Evolutionary conservation across 2,888 invertebrate genomes (phyloP).

Genomic region (Cantharis rustica): DNA sequence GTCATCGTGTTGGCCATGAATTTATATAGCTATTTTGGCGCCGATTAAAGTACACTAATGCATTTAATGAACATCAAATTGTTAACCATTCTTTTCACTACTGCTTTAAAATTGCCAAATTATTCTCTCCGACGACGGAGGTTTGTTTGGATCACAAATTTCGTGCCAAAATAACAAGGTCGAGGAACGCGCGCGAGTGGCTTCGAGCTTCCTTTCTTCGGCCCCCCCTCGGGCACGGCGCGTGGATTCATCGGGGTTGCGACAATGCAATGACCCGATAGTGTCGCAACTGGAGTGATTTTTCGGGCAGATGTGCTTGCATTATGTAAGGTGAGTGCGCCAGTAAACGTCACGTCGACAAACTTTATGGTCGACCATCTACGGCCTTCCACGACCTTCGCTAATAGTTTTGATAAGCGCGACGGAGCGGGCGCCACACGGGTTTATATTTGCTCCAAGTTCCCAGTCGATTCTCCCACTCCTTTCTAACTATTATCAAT

Average conservation of each 20-base stretch:
- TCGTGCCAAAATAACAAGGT: neutral
- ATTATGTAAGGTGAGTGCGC: slow-evolving; percentile 14
- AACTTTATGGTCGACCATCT: slow-evolving; percentile 40
- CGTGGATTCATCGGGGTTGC: neutral
- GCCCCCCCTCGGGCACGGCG: neutral
- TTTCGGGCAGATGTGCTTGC: neutral
- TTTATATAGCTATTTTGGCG: slow-evolving; percentile 33
- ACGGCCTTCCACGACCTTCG: slow-evolving; percentile 48
- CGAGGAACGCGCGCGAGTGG: neutral
- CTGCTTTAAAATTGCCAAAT: neutral
- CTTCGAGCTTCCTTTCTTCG: neutral
- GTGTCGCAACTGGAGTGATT: neutral
- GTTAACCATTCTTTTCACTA: neutral
- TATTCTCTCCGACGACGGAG: neutral
- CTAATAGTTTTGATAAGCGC: slow-evolving; percentile 46
- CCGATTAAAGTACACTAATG: slow-evolving; percentile 24
- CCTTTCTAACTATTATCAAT: neutral
- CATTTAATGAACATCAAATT: slow-evolving; percentile 1
- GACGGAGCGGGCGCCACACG: slow-evolving; percentile 53
- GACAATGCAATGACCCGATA: neutral
- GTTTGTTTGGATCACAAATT: neutral
- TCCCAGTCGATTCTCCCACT: neutral
- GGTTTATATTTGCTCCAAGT: neutral
- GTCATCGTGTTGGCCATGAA: slow-evolving; percentile 29
- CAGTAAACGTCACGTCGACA: slow-evolving; percentile 6